A percentile compares a stretch with the other conserved stretches of the same genome.
These are phyloP conservation scores for Parelbella ahira DNA, from an alignment of 2,888 invertebrate genomes.

Conservation along the genomic window DNA sequence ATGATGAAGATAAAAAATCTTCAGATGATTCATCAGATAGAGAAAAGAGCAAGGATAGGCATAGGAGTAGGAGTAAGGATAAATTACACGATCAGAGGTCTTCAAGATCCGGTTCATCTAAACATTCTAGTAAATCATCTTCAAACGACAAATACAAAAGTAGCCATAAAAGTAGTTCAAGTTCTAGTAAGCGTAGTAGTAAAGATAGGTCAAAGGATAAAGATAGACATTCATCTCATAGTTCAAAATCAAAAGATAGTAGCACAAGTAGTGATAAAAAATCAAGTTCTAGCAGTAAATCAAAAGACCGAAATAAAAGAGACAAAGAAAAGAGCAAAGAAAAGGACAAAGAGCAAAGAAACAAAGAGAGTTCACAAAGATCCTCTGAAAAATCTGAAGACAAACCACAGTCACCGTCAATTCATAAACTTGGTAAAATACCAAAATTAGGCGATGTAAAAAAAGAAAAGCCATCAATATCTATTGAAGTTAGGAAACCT, in stretches of 20 bases:
- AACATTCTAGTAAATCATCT: conserved; percentile 65
- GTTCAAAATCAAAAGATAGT: conserved; percentile 58
- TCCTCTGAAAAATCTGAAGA: conserved; percentile 17
- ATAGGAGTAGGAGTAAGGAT: conserved; percentile 60
- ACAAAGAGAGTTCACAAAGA: conserved; percentile 37
- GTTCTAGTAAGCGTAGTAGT: conserved; percentile 44
- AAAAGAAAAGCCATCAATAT: conserved; percentile 88
- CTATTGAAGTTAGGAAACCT: conserved; percentile 88
- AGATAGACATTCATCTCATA: conserved; percentile 53
- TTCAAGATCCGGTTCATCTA: conserved; percentile 48
- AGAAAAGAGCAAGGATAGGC: conserved; percentile 54
- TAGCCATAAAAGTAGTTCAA: conserved; percentile 46
- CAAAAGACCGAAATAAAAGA: conserved; percentile 50
- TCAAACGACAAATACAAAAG: conserved; percentile 69
- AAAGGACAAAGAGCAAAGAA: conserved; percentile 50
- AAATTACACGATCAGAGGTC: conserved; percentile 76
- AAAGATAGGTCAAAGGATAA: conserved; percentile 57
- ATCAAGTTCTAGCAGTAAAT: conserved; percentile 50
- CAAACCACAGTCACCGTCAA: conserved; percentile 77
- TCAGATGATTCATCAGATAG: conserved; percentile 50
- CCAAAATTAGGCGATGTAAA: conserved; percentile 84
- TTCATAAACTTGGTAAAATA: conserved; percentile 88
- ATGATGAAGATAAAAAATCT: conserved; percentile 53
- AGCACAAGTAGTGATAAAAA: conserved; percentile 45
- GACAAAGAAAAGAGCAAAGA: conserved; percentile 55